phyloP scores from a whole-genome alignment of 1,140 invertebrate species.

The Drosophila jambulina region DNA sequence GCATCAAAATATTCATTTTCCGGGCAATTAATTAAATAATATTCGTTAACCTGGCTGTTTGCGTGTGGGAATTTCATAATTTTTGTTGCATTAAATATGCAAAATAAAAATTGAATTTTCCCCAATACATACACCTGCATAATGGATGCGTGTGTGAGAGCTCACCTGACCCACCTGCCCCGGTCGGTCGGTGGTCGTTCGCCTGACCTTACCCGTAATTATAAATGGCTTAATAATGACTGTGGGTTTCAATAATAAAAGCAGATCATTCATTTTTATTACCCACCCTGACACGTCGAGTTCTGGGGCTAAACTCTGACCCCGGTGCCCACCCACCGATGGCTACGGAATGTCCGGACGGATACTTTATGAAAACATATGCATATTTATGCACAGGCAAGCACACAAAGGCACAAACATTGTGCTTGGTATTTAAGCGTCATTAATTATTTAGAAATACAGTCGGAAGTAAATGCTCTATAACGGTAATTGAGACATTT shows the following conservation, averaged over 20 bases:
- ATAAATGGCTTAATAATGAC: conserved; percentile 82
- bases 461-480: conserved; percentile 79
- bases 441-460: conserved; percentile 83
- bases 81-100: conserved; percentile 71
- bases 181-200: conserved; percentile 3
- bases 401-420: conserved; percentile 15
- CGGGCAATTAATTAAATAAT: conserved; percentile 73
- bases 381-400: conserved; percentile 62
- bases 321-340: not conserved
- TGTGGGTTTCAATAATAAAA: conserved; percentile 82
- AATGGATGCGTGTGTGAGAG: conserved; percentile 12
- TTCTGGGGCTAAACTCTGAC: conserved; percentile 50
- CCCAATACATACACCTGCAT: conserved; percentile 13
- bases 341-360: conserved; percentile 12
- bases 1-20: conserved; percentile 49
- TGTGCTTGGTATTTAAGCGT: conserved; percentile 73
- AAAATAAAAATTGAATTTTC: conserved; percentile 77
- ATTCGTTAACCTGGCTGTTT: conserved; percentile 54
- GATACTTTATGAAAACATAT: conserved; percentile 60
- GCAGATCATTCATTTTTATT: conserved; percentile 83
- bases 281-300: conserved; percentile 61
- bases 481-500: conserved; percentile 82
- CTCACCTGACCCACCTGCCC: conserved; percentile 40
- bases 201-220: conserved; percentile 63
- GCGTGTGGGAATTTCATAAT: conserved; percentile 51